These are phyloP conservation scores for Eriosoma lanigerum DNA, from an alignment of 1,140 invertebrate species.

Conservation along the genomic window DNA sequence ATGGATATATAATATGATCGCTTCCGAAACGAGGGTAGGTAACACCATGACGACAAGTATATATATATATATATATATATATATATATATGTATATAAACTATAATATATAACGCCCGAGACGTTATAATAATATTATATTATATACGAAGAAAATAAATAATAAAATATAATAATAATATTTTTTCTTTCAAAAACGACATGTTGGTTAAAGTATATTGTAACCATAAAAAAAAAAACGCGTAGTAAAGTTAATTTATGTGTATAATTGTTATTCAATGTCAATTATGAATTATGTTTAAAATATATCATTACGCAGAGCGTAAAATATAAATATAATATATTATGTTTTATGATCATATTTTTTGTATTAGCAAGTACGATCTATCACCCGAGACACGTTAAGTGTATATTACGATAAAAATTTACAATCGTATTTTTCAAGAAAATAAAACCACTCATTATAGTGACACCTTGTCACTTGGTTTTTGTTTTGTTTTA, in stretches of 20 bases:
- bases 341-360: neutral
- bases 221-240: neutral
- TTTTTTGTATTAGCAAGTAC: neutral
- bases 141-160: neutral
- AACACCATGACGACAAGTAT: neutral
- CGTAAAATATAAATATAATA: neutral
- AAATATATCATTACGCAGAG: neutral
- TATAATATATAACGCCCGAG: neutral
- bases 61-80: too few relatives aligned
- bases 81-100: too few relatives aligned
- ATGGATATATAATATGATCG: neutral
- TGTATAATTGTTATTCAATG: neutral
- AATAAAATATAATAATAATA: neutral
- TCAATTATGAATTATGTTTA: constrained; percentile 15
- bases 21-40: constrained; percentile 12
- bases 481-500: neutral
- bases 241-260: constrained; percentile 13
- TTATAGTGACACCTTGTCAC: neutral
- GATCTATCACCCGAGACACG: neutral
- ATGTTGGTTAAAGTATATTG: neutral
- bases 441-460: neutral
- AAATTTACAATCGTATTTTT: neutral
- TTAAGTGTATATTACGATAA: neutral
- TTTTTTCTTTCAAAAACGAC: neutral
- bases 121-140: neutral